phyloP scores from a whole-genome alignment of 1,140 invertebrate genomes.

The Zaprionus camerounensis region DNA sequence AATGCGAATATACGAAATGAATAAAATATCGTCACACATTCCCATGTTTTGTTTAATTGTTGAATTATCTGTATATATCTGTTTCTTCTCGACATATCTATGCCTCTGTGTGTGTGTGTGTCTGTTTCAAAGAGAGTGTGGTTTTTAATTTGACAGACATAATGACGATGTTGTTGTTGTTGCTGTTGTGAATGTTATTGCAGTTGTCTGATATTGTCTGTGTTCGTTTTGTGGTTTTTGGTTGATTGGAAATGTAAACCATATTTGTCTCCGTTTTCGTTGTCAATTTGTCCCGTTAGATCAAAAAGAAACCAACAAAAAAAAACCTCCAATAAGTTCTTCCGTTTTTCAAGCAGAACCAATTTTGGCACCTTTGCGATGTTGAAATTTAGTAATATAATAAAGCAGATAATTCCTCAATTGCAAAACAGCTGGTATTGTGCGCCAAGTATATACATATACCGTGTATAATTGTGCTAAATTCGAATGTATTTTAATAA shows the following conservation, averaged over 20 bases:
- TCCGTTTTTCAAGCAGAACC: neutral
- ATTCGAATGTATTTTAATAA: neutral
- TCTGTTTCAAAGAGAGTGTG: conserved; percentile 41
- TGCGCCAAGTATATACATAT: conserved; percentile 6
- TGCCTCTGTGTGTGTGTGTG: neutral
- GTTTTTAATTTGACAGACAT: conserved; percentile 44
- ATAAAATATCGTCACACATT: conserved; percentile 44
- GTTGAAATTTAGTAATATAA: neutral
- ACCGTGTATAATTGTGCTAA: conserved; percentile 11
- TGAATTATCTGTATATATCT: conserved; percentile 31
- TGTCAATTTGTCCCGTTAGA: conserved; percentile 28
- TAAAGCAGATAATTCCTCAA: neutral
- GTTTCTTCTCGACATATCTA: conserved; percentile 5
- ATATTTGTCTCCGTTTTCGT: conserved; percentile 33
- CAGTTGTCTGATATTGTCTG: conserved; percentile 42
- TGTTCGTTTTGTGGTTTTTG: conserved; percentile 47
- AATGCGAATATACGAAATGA: conserved; percentile 38
- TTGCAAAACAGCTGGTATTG: conserved; percentile 4
- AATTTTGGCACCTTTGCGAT: neutral
- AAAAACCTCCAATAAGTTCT: neutral
- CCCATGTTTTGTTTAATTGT: conserved; percentile 53
- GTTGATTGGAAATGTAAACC: conserved; percentile 36
- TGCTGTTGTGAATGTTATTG: conserved; percentile 19
- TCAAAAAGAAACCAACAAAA: conserved; percentile 1
- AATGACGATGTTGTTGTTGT: conserved; percentile 27